Evolutionary conservation across 2,113 vertebrate species (phyloP).

Genomic region (Egretta garzetta): DNA sequence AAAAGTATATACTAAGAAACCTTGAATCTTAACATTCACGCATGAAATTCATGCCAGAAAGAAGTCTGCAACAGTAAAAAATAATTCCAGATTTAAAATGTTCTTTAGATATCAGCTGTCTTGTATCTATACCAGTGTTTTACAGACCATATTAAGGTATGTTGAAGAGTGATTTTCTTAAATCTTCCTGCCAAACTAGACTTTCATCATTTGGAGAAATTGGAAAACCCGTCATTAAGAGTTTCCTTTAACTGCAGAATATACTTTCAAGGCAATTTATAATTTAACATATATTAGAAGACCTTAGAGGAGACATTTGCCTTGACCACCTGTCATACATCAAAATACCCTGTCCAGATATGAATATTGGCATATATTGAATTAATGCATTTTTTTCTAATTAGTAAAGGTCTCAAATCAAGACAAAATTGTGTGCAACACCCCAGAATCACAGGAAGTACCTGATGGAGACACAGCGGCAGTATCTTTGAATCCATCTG

Average conservation of each 20-base stretch:
- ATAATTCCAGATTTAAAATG: not conserved
- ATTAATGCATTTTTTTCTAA: not conserved
- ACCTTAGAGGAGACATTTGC: not conserved
- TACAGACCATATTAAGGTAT: not conserved
- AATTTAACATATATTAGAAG: not conserved
- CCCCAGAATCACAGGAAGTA: constrained; percentile 41
- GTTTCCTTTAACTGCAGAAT: not conserved
- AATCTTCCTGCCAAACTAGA: not conserved
- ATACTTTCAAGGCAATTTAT: not conserved
- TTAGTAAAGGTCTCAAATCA: not conserved
- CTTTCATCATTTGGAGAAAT: not conserved
- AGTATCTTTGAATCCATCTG: constrained; percentile 84
- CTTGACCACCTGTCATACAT: not conserved
- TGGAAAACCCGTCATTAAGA: not conserved
- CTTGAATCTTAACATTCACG: not conserved
- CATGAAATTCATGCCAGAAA: not conserved
- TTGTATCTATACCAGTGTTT: not conserved
- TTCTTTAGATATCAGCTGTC: not conserved
- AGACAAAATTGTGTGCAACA: not conserved
- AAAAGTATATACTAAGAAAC: not conserved
- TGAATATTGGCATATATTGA: not conserved
- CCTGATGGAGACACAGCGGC: constrained; percentile 93
- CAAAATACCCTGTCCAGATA: not conserved
- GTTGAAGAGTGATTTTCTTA: not conserved
- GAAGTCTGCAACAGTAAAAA: not conserved